These are phyloP conservation scores for Dasypus novemcinctus DNA, from an alignment of 2,113 vertebrate species.

Conservation along the genomic window DNA sequence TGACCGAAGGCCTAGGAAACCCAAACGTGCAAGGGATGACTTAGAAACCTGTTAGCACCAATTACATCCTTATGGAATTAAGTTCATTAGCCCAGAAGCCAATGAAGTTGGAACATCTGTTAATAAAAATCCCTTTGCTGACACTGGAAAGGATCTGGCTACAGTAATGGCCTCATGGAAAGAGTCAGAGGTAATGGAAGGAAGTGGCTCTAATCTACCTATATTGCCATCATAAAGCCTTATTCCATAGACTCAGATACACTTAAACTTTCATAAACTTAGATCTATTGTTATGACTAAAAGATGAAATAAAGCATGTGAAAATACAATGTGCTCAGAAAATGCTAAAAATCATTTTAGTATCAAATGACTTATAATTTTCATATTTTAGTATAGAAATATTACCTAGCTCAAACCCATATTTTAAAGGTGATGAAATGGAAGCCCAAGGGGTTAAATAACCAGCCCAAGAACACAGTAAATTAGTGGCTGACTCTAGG, in stretches of 20 bases:
- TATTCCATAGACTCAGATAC: background rate
- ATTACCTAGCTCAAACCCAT: background rate
- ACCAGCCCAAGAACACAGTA: background rate
- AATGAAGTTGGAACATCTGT: background rate
- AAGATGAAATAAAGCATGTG: background rate
- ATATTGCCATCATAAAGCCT: background rate
- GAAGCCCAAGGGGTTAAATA: background rate
- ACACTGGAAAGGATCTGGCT: background rate
- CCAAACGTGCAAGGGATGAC: background rate
- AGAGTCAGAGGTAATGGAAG: background rate
- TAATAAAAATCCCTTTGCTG: constrained; percentile 1
- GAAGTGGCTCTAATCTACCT: background rate
- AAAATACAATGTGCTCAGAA: background rate
- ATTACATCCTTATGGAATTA: background rate
- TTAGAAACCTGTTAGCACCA: background rate
- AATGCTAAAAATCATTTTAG: background rate
- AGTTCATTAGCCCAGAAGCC: background rate
- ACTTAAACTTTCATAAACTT: background rate
- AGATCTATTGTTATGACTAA: background rate
- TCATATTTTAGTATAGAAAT: background rate
- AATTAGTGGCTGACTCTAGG: too few relatives aligned
- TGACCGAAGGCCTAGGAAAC: background rate
- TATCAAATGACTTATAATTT: too few relatives aligned
- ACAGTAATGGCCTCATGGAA: background rate
- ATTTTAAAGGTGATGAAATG: background rate